phyloP scores from a whole-genome alignment of 2,113 vertebrate genomes.

The Prunella himalayana region DNA sequence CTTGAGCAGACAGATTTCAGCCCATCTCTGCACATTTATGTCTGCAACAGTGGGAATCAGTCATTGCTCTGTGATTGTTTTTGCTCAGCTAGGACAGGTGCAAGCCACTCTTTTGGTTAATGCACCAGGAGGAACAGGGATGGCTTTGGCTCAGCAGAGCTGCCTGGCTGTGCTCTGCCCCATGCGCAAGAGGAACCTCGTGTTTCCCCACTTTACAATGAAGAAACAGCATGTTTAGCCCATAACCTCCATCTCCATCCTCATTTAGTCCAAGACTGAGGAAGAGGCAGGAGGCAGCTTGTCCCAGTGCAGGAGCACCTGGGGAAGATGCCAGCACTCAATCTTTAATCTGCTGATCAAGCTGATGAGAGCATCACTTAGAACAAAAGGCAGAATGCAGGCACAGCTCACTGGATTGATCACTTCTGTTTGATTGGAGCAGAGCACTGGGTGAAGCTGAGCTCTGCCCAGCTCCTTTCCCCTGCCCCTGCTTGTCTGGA shows the following conservation, averaged over 20 bases:
- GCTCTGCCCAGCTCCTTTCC: not conserved
- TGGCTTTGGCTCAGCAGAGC: not conserved
- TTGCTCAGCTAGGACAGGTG: not conserved
- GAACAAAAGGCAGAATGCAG: not conserved
- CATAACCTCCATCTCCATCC: not conserved
- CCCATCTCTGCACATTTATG: not conserved
- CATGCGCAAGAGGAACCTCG: not conserved
- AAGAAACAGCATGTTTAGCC: not conserved
- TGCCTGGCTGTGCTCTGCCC: not conserved
- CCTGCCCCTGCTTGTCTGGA: not conserved
- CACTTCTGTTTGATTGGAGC: not conserved
- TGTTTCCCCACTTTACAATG: fast-evolving
- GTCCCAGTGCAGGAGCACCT: constrained; percentile 9
- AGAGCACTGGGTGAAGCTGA: not conserved
- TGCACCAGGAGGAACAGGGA: not conserved
- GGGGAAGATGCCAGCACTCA: constrained; percentile 51
- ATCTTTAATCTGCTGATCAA: constrained; percentile 52
- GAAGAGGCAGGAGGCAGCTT: not conserved
- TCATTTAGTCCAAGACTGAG: not conserved
- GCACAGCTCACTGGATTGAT: not conserved
- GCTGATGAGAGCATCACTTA: not conserved
- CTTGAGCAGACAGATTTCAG: not conserved
- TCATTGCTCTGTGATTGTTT: not conserved
- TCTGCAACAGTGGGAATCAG: not conserved
- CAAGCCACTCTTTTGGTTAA: not conserved